phyloP scores from a whole-genome alignment of 2,888 invertebrate species.

The Deilephila elpenor region DNA sequence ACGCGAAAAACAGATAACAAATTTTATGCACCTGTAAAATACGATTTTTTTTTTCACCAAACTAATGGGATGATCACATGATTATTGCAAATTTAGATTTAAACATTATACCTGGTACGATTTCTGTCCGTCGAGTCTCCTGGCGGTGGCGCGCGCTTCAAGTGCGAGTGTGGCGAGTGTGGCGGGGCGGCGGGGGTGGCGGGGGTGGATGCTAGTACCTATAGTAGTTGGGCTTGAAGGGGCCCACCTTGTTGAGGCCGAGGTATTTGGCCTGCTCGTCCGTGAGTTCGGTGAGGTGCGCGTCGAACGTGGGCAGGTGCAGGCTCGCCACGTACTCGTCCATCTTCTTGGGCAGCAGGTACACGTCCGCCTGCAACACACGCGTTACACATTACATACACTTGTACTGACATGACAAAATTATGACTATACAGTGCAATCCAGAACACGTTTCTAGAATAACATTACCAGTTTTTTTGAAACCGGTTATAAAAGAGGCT shows the following conservation, averaged over 20 bases:
- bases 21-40: too few species aligned
- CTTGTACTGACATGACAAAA: too few species aligned
- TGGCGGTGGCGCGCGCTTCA: not conserved
- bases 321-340: constrained; percentile 99
- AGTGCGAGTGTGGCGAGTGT: not conserved
- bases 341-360: constrained; percentile 99
- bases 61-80: too few species aligned
- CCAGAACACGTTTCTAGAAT: too few species aligned
- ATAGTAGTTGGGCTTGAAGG: constrained; percentile 99
- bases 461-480: too few species aligned
- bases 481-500: too few species aligned
- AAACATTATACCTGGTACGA: too few species aligned
- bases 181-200: not conserved
- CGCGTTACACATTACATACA: too few species aligned
- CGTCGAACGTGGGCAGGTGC: constrained; percentile 98
- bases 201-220: constrained; percentile 85
- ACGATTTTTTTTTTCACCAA: too few species aligned
- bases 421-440: too few species aligned
- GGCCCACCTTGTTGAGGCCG: constrained; percentile 98
- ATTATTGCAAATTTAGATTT: too few species aligned
- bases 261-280: constrained; percentile 99
- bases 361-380: constrained; percentile 91
- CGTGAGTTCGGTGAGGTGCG: constrained; percentile 96
- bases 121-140: not conserved
- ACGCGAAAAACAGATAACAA: too few species aligned